Evolutionary conservation across 2,113 vertebrate species (phyloP).

Genomic region (Hyaena hyaena): DNA sequence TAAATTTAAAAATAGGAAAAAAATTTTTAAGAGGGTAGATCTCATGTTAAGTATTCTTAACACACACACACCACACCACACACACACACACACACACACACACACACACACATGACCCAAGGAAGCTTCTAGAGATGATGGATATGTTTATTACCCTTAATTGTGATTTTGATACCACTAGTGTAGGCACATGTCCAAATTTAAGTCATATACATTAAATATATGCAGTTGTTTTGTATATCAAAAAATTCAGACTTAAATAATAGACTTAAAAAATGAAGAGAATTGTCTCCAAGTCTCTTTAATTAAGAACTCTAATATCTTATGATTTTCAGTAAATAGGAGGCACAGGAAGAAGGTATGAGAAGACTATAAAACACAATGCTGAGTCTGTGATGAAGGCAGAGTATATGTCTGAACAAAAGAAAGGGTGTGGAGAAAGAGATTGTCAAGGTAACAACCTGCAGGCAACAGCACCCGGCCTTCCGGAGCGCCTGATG

Average conservation of each 20-base stretch:
- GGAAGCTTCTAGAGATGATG: background rate
- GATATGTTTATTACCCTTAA: background rate
- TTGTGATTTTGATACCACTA: background rate
- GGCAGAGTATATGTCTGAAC: accelerated
- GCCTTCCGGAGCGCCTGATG: too few relatives aligned
- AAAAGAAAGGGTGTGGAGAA: background rate
- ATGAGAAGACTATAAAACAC: background rate
- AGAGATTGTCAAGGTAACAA: background rate
- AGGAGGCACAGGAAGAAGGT: background rate
- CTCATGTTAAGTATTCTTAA: background rate
- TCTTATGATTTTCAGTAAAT: background rate
- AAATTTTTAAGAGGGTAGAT: background rate
- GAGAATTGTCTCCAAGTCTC: background rate
- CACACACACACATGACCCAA: background rate
- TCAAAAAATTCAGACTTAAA: background rate
- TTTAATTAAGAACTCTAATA: background rate
- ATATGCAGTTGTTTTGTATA: background rate
- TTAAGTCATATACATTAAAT: background rate
- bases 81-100: background rate
- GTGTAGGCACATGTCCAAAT: too few relatives aligned
- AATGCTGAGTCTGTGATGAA: background rate
- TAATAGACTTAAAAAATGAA: background rate
- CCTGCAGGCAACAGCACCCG: accelerated
- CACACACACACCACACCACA: background rate
- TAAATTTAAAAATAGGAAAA: too few relatives aligned